These are phyloP conservation scores for Peromyscus leucopus DNA, from an alignment of 2,113 vertebrate species.

Conservation along the genomic window DNA sequence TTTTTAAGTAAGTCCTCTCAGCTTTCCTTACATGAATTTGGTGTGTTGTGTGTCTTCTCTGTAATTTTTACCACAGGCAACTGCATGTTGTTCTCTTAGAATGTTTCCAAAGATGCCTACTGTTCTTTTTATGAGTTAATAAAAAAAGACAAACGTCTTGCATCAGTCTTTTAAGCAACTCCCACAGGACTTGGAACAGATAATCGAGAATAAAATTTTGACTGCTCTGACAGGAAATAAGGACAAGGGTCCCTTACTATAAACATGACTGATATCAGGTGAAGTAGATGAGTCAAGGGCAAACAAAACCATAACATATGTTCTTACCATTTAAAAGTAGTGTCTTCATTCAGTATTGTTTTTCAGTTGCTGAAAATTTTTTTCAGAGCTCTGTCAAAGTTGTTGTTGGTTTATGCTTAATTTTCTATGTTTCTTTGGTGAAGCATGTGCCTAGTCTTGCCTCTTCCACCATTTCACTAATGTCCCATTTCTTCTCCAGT, in stretches of 20 bases:
- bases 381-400: background rate
- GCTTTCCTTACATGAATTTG: background rate
- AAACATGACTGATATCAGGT: background rate
- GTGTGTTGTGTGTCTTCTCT: background rate
- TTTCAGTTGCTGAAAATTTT: background rate
- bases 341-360: background rate
- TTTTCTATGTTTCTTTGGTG: background rate
- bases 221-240: background rate
- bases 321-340: background rate
- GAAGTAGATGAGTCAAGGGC: background rate
- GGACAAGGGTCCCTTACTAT: background rate
- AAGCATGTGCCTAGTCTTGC: background rate
- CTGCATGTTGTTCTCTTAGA: background rate
- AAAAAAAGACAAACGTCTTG: background rate
- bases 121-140: background rate
- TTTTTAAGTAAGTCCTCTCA: background rate
- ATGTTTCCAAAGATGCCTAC: background rate
- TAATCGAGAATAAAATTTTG: background rate
- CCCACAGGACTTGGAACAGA: background rate
- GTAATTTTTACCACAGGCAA: background rate
- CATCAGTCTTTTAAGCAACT: background rate
- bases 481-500: background rate
- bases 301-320: background rate
- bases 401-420: background rate
- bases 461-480: background rate